Evolutionary conservation across 2,113 vertebrate genomes (phyloP).

Genomic region (Centropus bengalensis): DNA sequence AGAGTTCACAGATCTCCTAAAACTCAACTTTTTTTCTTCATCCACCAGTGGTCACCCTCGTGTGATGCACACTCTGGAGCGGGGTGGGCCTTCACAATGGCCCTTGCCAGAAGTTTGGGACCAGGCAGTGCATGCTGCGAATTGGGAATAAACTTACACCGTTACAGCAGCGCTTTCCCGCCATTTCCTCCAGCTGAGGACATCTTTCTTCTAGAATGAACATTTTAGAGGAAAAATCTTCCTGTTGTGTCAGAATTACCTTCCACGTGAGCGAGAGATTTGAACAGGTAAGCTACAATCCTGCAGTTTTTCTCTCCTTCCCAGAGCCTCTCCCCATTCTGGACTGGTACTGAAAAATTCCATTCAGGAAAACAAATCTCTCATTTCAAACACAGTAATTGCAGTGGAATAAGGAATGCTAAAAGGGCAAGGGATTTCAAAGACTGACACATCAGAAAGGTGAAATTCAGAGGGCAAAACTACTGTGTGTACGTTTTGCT

Average conservation of each 20-base stretch:
- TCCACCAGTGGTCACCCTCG: not conserved
- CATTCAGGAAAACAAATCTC: not conserved
- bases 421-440: constrained; percentile 23
- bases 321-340: not conserved
- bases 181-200: not conserved
- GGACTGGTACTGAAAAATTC: not conserved
- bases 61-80: not conserved
- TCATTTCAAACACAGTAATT: not conserved
- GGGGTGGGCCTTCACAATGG: not conserved
- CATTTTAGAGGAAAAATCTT: not conserved
- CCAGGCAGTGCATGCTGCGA: not conserved
- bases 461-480: constrained; percentile 7
- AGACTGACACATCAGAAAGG: constrained; percentile 20
- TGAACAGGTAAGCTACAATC: not conserved
- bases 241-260: not conserved
- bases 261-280: not conserved
- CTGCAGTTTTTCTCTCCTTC: not conserved
- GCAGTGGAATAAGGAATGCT: constrained; percentile 32
- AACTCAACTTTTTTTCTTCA: not conserved
- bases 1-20: not conserved
- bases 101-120: not conserved
- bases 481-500: not conserved
- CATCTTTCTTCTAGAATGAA: not conserved
- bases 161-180: not conserved
- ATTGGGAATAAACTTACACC: not conserved